Evolutionary conservation across 2,113 vertebrate species (phyloP), one percentile per base, ranked within the genome.

Genomic region (Hippocampus guttulatus): DNA sequence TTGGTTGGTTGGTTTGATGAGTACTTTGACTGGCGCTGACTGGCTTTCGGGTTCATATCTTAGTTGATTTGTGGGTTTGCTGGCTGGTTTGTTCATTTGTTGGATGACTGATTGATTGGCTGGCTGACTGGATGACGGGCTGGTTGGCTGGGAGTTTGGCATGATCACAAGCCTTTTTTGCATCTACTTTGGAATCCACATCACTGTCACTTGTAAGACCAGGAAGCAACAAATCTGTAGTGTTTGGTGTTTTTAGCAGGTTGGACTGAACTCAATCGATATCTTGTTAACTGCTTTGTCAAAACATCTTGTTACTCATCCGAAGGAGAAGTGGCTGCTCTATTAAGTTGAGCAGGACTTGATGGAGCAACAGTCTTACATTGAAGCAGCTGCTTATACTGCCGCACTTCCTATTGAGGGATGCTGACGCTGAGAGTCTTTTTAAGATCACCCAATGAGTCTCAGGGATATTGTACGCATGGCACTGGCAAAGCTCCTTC

Each of bases 301-400:
- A 14, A 47, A 65, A 47, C 64, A 47, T 49, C 41, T 47, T 65
- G 23, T 65, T 65, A 27, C 16, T 61, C 27, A 61, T 30, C 58
- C 27, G 55, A 58, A 58, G 55, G 20, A 25, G 20, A 43, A 23
- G 11, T 14, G 40, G 21, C 62, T 64, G 12, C 38, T 81, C 84
- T 75, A 80, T 77, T 77, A 81, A 83, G 81, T 82, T 85, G 80
- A 85, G 80, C 75, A 69, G 76, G 73, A 47, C 78, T 71, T 86
- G 82, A 83, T 73, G 52, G 47, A 70, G 78, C 75, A 77, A 21
- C 49, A 1, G 49, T 9, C 7, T 52, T 52, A 8, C 18, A 47
- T 47, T 47, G 72, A 77, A 76, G 69, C 23, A 38, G 65, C 64
- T 72, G 47, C 71, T 85, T 21, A 40, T 12, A 63, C 15, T 2